phyloP scores from a whole-genome alignment of 92 coral and sea anemone species.

The Phenganax stokvisi region DNA sequence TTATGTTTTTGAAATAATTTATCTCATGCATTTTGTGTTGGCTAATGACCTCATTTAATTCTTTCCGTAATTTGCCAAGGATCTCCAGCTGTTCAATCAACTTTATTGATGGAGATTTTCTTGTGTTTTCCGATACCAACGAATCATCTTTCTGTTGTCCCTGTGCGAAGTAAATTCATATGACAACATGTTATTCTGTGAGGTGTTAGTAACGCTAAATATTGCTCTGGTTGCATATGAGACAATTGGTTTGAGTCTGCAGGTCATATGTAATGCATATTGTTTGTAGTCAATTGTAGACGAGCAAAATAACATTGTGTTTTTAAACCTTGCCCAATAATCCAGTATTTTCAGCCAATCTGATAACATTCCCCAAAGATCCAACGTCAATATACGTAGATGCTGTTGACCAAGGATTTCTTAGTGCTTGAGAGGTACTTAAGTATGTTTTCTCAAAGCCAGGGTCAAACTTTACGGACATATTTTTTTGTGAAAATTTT shows the following conservation, averaged over 20 bases:
- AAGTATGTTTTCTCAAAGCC: constrained; percentile 17
- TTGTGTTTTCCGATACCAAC: neutral
- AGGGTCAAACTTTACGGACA: neutral
- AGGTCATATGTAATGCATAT: too few relatives aligned
- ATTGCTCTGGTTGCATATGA: too few relatives aligned
- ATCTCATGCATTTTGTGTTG: neutral
- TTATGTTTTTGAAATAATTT: too few relatives aligned
- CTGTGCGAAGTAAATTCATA: constrained; percentile 7
- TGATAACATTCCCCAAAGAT: constrained; percentile 62
- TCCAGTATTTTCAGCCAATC: constrained; percentile 72
- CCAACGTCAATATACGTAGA: constrained; percentile 78
- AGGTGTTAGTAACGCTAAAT: too few relatives aligned
- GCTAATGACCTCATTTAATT: constrained; percentile 61
- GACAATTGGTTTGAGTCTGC: too few relatives aligned
- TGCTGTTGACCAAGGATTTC: constrained; percentile 91
- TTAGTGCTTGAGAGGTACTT: constrained; percentile 17
- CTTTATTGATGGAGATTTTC: constrained; percentile 60
- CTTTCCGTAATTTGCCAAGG: constrained; percentile 68
- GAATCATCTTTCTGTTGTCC: neutral
- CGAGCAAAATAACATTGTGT: neutral
- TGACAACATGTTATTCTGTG: too few relatives aligned
- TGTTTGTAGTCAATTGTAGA: too few relatives aligned
- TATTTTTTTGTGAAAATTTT: neutral
- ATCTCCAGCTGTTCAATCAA: constrained; percentile 65
- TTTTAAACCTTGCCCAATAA: constrained; percentile 60